These are phyloP conservation scores for Fragariocoptes setiger DNA, from an alignment of 1,140 invertebrate species.

Conservation along the genomic window DNA sequence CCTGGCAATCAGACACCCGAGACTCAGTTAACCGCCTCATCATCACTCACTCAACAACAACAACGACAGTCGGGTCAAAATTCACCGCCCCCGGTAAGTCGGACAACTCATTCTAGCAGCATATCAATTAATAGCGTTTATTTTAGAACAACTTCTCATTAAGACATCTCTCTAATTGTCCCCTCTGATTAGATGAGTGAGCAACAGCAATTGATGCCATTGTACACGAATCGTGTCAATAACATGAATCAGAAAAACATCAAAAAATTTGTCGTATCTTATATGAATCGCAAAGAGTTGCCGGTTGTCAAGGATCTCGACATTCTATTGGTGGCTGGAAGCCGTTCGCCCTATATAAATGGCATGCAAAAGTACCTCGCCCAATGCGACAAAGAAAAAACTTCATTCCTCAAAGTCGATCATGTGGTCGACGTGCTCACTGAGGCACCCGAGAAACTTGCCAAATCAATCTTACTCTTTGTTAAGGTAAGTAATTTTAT, in stretches of 20 bases:
- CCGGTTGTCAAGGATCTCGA: constrained; percentile 27
- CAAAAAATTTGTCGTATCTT: constrained; percentile 42
- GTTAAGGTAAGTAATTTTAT: constrained; percentile 12
- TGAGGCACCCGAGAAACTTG: constrained; percentile 24
- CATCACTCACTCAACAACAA: no score
- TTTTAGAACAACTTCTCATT: no score
- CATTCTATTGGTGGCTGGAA: constrained; percentile 43
- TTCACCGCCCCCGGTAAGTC: no score
- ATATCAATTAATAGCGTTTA: no score
- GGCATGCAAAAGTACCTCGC: constrained; percentile 32
- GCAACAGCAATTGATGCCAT: constrained; percentile 2
- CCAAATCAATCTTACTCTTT: constrained; percentile 13
- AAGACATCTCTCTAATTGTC: no score
- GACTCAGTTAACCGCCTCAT: no score
- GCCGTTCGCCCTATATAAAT: constrained; percentile 38
- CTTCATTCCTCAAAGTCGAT: constrained; percentile 47
- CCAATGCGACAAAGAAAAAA: constrained; percentile 41
- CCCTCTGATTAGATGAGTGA: no score
- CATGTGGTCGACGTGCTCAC: constrained; percentile 39
- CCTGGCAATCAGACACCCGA: no score
- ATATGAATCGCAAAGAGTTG: constrained; percentile 26
- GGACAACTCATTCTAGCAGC: no score
- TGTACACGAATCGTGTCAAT: constrained; percentile 10
- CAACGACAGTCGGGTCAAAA: no score
- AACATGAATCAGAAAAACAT: constrained; percentile 54